Percentiles rank a stretch among this genome's conserved stretches.
Conservation (phyloP, 2,888 invertebrate genomes). For the Standfussiana lucernea region DNA sequence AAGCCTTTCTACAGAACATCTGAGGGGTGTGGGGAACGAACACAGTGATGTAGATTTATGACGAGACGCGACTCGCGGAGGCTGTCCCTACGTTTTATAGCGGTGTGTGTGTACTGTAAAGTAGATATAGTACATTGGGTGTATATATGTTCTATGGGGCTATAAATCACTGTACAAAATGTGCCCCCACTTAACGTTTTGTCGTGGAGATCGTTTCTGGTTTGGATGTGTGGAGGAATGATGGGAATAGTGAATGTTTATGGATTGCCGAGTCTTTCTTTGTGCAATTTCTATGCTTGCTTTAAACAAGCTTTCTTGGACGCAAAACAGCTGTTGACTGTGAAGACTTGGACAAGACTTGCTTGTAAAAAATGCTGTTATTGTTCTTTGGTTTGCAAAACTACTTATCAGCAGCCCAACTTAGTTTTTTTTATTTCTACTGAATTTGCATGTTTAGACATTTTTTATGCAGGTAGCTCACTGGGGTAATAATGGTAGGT, state of each 20-base stretch:
- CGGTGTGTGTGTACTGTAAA: constrained; percentile 24
- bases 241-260: constrained; percentile 18
- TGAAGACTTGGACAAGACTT: neutral
- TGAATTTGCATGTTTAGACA: neutral
- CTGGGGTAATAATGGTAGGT: neutral
- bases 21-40: constrained; percentile 57
- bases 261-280: neutral
- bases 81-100: constrained; percentile 68
- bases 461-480: neutral
- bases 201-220: constrained; percentile 32
- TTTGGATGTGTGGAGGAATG: constrained; percentile 14
- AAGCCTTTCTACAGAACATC: constrained; percentile 58
- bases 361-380: neutral
- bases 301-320: neutral
- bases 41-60: constrained; percentile 74
- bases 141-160: constrained; percentile 60
- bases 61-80: constrained; percentile 64
- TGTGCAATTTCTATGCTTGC: neutral
- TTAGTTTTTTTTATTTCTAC: neutral
- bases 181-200: constrained; percentile 55
- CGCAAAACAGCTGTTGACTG: neutral
- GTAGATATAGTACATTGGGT: constrained; percentile 53
- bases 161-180: constrained; percentile 61
- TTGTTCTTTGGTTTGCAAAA: neutral
- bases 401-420: neutral